Conservation (phyloP, 2,797 vertebrate species). For the Anabacerthia variegaticeps region DNA sequence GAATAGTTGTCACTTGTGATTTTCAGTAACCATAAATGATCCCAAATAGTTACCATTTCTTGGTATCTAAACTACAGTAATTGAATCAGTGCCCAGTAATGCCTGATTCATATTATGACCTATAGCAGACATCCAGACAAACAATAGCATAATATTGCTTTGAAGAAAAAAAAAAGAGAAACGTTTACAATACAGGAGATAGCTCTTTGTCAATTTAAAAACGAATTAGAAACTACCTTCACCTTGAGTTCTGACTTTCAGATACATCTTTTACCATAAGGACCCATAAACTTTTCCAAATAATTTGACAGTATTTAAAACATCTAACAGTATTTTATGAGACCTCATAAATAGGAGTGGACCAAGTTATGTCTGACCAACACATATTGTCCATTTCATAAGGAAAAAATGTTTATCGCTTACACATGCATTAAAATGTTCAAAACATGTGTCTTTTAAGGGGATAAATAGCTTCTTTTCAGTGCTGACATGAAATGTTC, state of each 20-base stretch:
- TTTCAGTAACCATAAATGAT: accelerated
- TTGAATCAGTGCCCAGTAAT: neutral
- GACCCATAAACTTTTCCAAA: neutral
- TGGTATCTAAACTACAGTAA: neutral
- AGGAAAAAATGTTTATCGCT: neutral
- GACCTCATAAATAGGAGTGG: neutral
- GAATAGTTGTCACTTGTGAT: neutral
- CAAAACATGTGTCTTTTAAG: neutral
- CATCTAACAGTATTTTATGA: neutral
- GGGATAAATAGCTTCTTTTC: neutral
- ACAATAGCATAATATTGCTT: neutral
- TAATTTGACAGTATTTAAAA: neutral
- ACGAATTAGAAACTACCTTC: neutral
- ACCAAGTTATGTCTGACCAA: neutral
- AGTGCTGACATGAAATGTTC: neutral
- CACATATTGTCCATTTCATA: accelerated
- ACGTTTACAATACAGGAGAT: accelerated
- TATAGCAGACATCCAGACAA: neutral
- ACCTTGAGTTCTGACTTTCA: neutral
- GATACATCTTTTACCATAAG: neutral
- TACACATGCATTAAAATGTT: accelerated
- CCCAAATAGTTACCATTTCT: neutral
- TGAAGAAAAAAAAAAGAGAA: neutral
- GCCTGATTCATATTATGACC: neutral
- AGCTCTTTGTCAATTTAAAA: neutral